Evolutionary conservation across 53 echinoderm and acorn worm species (phyloP), one percentile per base, ranked within the genome.

Genomic region (Patiria pectinifera): DNA sequence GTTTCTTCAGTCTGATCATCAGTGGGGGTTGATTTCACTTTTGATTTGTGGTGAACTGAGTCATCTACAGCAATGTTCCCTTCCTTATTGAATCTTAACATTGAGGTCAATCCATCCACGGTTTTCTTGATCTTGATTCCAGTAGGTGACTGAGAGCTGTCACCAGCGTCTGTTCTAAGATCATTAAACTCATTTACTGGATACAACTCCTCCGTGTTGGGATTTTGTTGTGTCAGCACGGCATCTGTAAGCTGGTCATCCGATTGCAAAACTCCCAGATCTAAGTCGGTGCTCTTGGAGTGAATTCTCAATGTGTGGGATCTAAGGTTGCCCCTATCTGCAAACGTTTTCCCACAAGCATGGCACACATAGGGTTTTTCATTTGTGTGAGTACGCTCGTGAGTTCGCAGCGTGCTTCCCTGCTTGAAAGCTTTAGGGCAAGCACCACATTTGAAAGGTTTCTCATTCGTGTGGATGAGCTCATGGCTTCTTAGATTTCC

Each of bases 351-450:
- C 25, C 87, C 87, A 21, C 87, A 87, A 45, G 24, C 87, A 60
- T 61, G 87, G 71, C 87, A 87, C 48, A 87, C 78, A 45, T 87
- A 87, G 1, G 87, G 87, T 44, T 77, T 59, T 35, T 87, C 87
- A 22, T 87, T 87, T 11, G 87, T 87, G 61, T 87, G 87, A 77
- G 78, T 87, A 2, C 87, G 87, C 76, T 87, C 87, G 59, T 87
- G 87, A 44, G 87, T 77, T 24, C 87, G 58, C 2, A 87, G 77
- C 8, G 87, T 87, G 62, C 87, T 87, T 23, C 87, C 87, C 77
- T 87, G 87, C 61, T 87, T 87, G 45, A 87, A 87, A 72, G 87
- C 87, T 19, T 87, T 87, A 8, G 87, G 77, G 78, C 87, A 87
- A 6, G 43, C 22, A 18, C 25, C 76, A 49, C 87, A 87, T 19